Base-by-base conservation (phyloP, 2,797 vertebrate species). In the Spatula clypeata region DNA sequence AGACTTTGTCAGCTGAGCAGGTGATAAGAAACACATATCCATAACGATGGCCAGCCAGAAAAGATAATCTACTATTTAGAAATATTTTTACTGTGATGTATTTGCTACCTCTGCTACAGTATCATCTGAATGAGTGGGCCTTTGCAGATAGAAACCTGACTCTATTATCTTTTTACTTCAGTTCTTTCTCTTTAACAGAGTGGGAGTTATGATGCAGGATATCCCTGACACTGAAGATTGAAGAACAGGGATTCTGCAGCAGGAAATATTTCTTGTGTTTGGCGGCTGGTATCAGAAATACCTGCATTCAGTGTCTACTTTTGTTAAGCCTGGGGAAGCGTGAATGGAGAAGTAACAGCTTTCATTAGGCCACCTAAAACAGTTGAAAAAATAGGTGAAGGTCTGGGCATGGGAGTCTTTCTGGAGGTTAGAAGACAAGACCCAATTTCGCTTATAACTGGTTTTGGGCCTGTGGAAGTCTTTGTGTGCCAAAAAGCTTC, bases 11-110 rank as follows among this genome's bases (percentile, higher is more conserved):
- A 88, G 91, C 82, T 88, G 70, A 86, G 82, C 54, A 45, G 66
- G 82, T 66, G 88, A 94, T 91, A 97, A 95, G 93, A 69, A 92
- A 32, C 3, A 17, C 58, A 70, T 45, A 79, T 58, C 90, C 86
- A 32, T 61, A 85, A 85, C 61, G 79, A 87, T 44, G 40, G 81
- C 45, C 81, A 87, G 77, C 26, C 75, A 77, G 71, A 29, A 70
- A 57, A 97, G 90, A 94, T 95, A 90, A 90, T 69, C 83, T 82
- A 11, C 44, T 64, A 10, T 31, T 93, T 92, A 86, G 70, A 82
- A 95, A 96, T 97, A 92, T 23, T 94, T 97, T 45, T 65, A 17
- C 64, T 24, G 55, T 94, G 92, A 95, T 80, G 91, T 91, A 84
- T 94, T 94, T 61, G 40, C 60, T 91, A 17, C 74, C 47, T 91